Conservation (phyloP, 37 sponge, comb jelly and placozoan species). For the Hormiphora californensis region DNA sequence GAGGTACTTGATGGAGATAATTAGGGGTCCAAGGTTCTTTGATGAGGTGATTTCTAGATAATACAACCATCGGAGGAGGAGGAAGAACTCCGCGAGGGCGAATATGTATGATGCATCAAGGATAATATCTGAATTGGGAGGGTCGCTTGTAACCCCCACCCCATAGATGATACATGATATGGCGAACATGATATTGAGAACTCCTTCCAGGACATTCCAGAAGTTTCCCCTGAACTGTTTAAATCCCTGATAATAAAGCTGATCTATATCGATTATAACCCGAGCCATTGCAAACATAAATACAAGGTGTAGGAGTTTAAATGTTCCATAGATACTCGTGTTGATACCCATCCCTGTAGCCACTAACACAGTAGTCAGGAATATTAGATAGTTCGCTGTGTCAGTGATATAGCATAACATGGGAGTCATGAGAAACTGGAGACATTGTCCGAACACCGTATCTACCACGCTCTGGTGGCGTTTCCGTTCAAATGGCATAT, state of each 20-base stretch:
- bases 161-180: background rate
- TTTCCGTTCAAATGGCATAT: background rate
- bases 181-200: background rate
- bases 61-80: conserved; percentile 28
- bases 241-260: conserved; percentile 11
- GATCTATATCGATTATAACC: conserved; percentile 6
- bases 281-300: no score
- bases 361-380: background rate
- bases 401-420: conserved; percentile 27
- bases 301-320: no score
- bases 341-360: background rate
- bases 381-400: background rate
- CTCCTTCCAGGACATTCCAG: background rate
- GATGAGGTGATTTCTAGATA: conserved; percentile 21
- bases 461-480: background rate
- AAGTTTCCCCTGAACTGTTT: background rate
- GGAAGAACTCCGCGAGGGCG: background rate
- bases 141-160: background rate
- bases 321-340: no score
- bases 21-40: background rate
- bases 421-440: background rate
- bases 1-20: background rate
- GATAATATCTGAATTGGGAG: background rate
- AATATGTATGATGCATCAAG: background rate
- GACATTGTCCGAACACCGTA: background rate